phyloP scores from a whole-genome alignment of 2,888 invertebrate species.

The Crepidodera aurea region DNA sequence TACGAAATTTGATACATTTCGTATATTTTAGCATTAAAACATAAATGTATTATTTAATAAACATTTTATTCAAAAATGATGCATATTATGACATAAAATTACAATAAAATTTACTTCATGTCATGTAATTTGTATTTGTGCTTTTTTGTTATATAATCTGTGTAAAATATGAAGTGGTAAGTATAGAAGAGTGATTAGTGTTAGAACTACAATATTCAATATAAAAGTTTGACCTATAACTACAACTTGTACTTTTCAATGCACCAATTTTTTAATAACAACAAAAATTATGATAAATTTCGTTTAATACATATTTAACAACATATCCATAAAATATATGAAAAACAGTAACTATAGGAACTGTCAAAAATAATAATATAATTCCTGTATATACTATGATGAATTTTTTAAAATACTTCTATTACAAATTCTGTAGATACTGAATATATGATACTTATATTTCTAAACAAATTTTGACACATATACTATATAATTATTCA shows the following conservation, averaged over 20 bases:
- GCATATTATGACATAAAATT: slow-evolving; percentile 53
- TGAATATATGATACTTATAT: not conserved
- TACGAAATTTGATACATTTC: slow-evolving; percentile 7
- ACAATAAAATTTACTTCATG: slow-evolving; percentile 48
- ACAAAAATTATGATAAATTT: too few species aligned
- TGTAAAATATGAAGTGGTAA: slow-evolving; percentile 22
- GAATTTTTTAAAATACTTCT: not conserved
- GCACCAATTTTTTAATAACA: slow-evolving; percentile 39
- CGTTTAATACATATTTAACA: too few species aligned
- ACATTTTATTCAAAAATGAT: slow-evolving; percentile 53
- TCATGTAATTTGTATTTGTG: slow-evolving; percentile 43
- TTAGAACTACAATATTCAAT: slow-evolving; percentile 22
- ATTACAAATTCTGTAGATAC: not conserved
- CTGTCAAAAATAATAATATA: too few species aligned
- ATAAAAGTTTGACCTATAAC: slow-evolving; percentile 29
- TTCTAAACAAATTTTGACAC: slow-evolving; percentile 38
- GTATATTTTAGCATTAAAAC: slow-evolving; percentile 35
- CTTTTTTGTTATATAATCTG: slow-evolving; percentile 21
- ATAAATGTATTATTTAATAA: slow-evolving; percentile 38
- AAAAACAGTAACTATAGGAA: not conserved
- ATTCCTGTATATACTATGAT: not conserved
- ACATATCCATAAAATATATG: not conserved
- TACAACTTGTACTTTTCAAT: slow-evolving; percentile 42
- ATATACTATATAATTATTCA: slow-evolving; percentile 3
- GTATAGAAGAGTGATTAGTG: slow-evolving; percentile 30